phyloP scores from a whole-genome alignment of 2,113 vertebrate species.

The Scartelaos histophorus region DNA sequence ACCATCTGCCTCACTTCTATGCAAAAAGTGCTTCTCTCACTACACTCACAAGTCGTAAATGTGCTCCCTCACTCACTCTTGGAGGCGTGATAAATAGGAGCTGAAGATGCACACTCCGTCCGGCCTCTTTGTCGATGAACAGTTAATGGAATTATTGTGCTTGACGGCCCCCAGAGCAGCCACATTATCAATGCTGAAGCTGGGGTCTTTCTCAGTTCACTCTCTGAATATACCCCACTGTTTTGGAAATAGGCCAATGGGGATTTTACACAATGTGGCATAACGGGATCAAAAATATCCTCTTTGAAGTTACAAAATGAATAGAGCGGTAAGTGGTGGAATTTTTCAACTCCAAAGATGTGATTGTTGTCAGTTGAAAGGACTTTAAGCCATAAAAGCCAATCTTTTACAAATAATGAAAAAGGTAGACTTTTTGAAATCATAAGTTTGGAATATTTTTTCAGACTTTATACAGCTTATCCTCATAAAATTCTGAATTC shows the following conservation, averaged over 20 bases:
- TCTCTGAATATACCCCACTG: constrained; percentile 29
- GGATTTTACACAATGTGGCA: constrained; percentile 27
- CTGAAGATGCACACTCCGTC: constrained; percentile 28
- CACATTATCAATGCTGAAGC: constrained; percentile 38
- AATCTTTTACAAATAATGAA: too few relatives aligned
- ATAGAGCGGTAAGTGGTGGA: background rate
- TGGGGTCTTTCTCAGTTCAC: constrained; percentile 20
- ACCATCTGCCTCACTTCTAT: constrained; percentile 36
- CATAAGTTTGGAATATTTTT: too few relatives aligned
- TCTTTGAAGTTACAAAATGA: constrained; percentile 20
- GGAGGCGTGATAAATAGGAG: constrained; percentile 21
- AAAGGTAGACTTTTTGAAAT: too few relatives aligned
- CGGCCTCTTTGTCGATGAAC: constrained; percentile 23
- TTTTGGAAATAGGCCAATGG: constrained; percentile 27
- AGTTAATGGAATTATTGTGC: constrained; percentile 44
- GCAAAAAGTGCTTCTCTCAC: constrained; percentile 23
- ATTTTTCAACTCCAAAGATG: too few relatives aligned
- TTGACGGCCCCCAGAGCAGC: constrained; percentile 25
- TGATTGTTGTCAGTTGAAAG: too few relatives aligned
- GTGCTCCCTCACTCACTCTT: constrained; percentile 24
- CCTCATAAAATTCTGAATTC: too few relatives aligned
- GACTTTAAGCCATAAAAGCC: too few relatives aligned
- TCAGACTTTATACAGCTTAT: too few relatives aligned
- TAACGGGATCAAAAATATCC: constrained; percentile 14
- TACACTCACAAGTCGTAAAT: constrained; percentile 40